phyloP scores from a whole-genome alignment of 2,888 invertebrate species.

The Operophtera brumata region DNA sequence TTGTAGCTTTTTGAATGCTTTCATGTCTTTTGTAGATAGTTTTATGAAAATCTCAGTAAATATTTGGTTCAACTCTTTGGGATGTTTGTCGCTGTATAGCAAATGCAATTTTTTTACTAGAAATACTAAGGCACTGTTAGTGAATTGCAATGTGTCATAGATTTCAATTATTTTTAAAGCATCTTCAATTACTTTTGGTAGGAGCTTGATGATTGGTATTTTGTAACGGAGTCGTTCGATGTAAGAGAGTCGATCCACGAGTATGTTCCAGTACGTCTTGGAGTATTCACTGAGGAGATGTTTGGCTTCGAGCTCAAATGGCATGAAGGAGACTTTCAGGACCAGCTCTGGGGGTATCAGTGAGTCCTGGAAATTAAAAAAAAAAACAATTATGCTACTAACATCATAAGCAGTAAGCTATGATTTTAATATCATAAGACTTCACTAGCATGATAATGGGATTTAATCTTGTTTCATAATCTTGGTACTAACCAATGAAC shows the following conservation, averaged over 20 bases:
- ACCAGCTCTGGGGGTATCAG: conserved; percentile 56
- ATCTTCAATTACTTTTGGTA: conserved; percentile 59
- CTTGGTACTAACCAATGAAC: too few species aligned
- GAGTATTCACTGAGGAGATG: conserved; percentile 52
- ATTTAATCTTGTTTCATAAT: too few species aligned
- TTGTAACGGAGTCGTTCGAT: conserved; percentile 57
- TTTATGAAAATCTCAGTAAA: conserved; percentile 51
- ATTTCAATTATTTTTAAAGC: conserved; percentile 51
- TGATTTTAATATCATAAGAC: conserved; percentile 1
- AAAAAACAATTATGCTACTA: neutral
- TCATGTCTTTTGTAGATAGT: conserved; percentile 46
- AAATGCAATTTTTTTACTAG: conserved; percentile 59
- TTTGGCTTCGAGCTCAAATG: conserved; percentile 54
- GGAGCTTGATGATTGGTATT: conserved; percentile 49
- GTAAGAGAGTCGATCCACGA: conserved; percentile 57
- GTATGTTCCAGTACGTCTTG: conserved; percentile 68
- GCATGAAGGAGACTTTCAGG: conserved; percentile 65
- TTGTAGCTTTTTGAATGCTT: conserved; percentile 43
- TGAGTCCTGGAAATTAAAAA: conserved; percentile 50
- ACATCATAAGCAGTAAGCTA: neutral
- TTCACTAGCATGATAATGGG: too few species aligned
- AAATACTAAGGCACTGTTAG: conserved; percentile 48
- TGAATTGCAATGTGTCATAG: conserved; percentile 58
- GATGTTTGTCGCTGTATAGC: conserved; percentile 47
- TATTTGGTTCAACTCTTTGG: conserved; percentile 44